phyloP scores from a whole-genome alignment of 2,888 invertebrate species.

The Calephelis perditalis region DNA sequence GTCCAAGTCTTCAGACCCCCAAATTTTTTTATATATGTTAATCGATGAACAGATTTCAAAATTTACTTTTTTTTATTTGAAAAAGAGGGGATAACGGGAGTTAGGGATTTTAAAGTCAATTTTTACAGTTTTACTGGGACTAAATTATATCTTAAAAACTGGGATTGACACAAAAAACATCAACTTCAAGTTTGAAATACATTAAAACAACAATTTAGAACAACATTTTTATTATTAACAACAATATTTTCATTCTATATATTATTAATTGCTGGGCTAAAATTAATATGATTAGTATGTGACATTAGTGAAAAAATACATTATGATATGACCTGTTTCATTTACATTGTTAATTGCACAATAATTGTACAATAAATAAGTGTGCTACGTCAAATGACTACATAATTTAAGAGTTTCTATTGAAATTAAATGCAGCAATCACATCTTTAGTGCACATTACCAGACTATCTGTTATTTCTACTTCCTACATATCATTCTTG shows the following conservation, averaged over 20 bases:
- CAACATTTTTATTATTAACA: slow-evolving; percentile 12
- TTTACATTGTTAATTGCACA: slow-evolving; percentile 22
- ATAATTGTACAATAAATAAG: slow-evolving; percentile 13
- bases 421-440: slow-evolving; percentile 20
- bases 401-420: slow-evolving; percentile 10
- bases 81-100: too few species aligned
- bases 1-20: too few species aligned
- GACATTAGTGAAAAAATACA: slow-evolving; percentile 33
- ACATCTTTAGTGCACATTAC: slow-evolving; percentile 1
- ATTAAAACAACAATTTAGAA: slow-evolving; percentile 11
- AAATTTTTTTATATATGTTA: too few species aligned
- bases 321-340: slow-evolving; percentile 35
- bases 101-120: too few species aligned
- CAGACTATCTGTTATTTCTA: slow-evolving; percentile 5
- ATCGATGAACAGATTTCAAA: too few species aligned
- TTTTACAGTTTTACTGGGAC: too few species aligned
- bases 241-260: slow-evolving; percentile 24
- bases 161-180: too few species aligned
- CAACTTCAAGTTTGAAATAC: neutral
- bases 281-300: slow-evolving; percentile 24
- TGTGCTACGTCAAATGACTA: slow-evolving; percentile 9
- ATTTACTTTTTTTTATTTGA: too few species aligned
- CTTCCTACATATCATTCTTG: neutral
- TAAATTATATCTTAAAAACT: too few species aligned
- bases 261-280: slow-evolving; percentile 30